Conservation (phyloP, 1,140 invertebrate species). For the Centruroides vittatus region DNA sequence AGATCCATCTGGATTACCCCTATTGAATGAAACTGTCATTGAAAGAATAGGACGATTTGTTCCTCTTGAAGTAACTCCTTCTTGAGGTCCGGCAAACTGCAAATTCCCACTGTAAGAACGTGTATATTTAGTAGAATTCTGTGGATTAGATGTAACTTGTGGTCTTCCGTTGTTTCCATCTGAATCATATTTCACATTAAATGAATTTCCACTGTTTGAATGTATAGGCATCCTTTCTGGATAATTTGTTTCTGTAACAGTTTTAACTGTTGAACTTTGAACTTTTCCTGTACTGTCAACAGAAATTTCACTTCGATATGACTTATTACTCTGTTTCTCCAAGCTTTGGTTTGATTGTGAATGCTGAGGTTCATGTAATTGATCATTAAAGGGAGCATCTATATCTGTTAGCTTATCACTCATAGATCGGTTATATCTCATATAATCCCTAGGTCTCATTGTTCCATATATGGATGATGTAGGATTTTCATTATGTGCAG, state of each 20-base stretch:
- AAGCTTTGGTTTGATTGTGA: constrained; percentile 5
- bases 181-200: neutral
- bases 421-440: constrained; percentile 7
- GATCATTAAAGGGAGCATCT: neutral
- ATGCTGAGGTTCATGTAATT: constrained; percentile 3
- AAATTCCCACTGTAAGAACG: constrained; percentile 1
- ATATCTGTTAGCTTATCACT: constrained; percentile 11
- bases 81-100: neutral
- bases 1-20: constrained; percentile 4
- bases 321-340: neutral
- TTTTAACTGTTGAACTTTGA: constrained; percentile 1
- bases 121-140: neutral
- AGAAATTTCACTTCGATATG: constrained; percentile 2
- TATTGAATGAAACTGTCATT: constrained; percentile 14
- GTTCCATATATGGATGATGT: constrained; percentile 8
- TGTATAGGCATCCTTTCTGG: constrained; percentile 4
- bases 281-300: constrained; percentile 6
- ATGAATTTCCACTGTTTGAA: neutral
- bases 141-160: neutral
- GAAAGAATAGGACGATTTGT: constrained; percentile 9
- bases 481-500: constrained; percentile 3
- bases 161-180: neutral
- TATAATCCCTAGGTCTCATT: constrained; percentile 10
- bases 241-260: constrained; percentile 8
- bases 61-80: neutral